Evolutionary conservation across 2,113 vertebrate species (phyloP).

Genomic region (Nesoenas mayeri): DNA sequence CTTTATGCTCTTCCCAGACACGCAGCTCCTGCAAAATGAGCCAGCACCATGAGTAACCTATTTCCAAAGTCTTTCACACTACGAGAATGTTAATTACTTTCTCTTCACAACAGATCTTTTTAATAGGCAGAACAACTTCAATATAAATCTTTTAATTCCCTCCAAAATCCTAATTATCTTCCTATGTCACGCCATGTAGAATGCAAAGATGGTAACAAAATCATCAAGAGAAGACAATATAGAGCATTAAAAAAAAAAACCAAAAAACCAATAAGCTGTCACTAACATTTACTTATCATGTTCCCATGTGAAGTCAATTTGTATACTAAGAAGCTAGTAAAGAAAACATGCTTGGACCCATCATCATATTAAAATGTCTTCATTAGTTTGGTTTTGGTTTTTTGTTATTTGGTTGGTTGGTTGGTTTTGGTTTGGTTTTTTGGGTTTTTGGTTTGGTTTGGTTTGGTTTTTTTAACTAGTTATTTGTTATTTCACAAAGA

Average conservation of each 20-base stretch:
- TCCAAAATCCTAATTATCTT: conserved; percentile 65
- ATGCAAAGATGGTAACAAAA: conserved; percentile 67
- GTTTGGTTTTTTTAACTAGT: background rate
- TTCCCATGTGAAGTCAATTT: conserved; percentile 47
- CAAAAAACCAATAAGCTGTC: conserved; percentile 52
- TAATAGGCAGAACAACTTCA: conserved; percentile 58
- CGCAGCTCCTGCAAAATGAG: background rate
- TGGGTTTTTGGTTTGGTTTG: background rate
- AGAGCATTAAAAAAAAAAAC: conserved; percentile 60
- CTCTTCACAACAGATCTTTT: conserved; percentile 53
- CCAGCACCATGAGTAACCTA: conserved; percentile 16
- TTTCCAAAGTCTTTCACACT: conserved; percentile 55
- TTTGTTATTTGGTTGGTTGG: no score
- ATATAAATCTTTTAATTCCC: conserved; percentile 70
- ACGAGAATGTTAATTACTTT: conserved; percentile 57
- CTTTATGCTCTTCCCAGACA: background rate
- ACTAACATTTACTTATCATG: conserved; percentile 62
- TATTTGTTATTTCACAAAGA: conserved; percentile 55
- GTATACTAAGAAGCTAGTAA: background rate
- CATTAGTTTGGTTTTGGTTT: background rate
- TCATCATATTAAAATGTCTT: conserved; percentile 48
- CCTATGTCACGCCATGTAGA: conserved; percentile 46
- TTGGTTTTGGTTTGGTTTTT: background rate
- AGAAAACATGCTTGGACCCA: background rate
- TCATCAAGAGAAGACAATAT: conserved; percentile 57